These are phyloP conservation scores for Deroptyus accipitrinus DNA, from an alignment of 2,113 vertebrate species.

Conservation along the genomic window DNA sequence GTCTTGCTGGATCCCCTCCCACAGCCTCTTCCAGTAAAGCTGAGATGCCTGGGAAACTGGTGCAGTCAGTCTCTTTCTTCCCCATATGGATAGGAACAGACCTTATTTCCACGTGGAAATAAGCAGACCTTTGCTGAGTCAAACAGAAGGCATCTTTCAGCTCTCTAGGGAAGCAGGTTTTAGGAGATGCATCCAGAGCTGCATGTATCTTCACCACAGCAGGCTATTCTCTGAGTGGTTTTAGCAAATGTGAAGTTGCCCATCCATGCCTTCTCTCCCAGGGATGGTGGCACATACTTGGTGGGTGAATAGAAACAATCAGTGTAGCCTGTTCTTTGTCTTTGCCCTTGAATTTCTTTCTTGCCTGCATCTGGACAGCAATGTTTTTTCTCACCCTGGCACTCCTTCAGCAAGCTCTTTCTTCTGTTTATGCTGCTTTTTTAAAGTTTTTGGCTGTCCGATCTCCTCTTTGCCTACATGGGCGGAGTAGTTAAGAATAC, in stretches of 20 bases:
- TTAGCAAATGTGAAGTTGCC: background rate
- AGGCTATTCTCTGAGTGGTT: background rate
- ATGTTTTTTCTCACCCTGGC: background rate
- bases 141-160: background rate
- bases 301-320: background rate
- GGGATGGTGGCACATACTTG: rapidly evolving
- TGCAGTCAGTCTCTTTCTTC: background rate
- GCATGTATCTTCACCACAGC: background rate
- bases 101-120: background rate
- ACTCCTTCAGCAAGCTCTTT: background rate
- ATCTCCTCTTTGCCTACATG: background rate
- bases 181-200: background rate
- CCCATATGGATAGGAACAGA: rapidly evolving
- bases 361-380: background rate
- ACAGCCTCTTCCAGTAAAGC: background rate
- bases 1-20: background rate
- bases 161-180: background rate
- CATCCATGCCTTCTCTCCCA: background rate
- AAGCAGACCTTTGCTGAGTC: background rate
- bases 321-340: background rate
- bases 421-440: background rate
- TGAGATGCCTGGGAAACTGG: background rate
- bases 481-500: background rate
- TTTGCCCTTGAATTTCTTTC: background rate
- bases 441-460: background rate